Evolutionary conservation across 2,888 invertebrate species (phyloP).

Genomic region (Melieria picta): DNA sequence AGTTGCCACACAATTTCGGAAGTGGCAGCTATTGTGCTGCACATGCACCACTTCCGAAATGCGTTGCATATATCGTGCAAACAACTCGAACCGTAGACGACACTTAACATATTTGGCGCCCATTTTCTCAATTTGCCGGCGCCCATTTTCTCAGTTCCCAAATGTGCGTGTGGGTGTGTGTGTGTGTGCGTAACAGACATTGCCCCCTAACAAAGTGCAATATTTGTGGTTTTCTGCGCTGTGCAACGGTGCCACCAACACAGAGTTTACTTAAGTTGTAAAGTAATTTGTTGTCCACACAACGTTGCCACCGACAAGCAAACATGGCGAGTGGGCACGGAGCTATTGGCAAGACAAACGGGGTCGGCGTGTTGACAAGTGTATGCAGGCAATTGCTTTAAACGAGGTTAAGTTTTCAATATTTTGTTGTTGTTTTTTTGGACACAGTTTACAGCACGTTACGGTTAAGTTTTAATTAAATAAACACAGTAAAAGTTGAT

Average conservation of each 20-base stretch:
- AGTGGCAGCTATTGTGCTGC: too few relatives aligned
- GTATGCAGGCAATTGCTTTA: background rate
- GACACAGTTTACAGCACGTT: background rate
- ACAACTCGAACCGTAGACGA: background rate
- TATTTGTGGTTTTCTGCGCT: constrained; percentile 9
- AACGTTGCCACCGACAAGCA: background rate
- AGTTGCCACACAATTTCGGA: too few relatives aligned
- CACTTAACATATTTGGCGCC: constrained; percentile 2
- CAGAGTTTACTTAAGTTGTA: constrained; percentile 23
- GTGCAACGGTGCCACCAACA: background rate
- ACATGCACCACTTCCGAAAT: too few relatives aligned
- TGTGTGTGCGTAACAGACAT: background rate
- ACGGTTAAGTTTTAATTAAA: constrained; percentile 18
- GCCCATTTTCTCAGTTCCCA: background rate
- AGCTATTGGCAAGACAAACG: background rate
- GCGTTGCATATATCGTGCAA: too few relatives aligned
- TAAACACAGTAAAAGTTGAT: constrained; percentile 20
- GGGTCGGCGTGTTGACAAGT: too few relatives aligned
- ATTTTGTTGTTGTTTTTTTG: too few relatives aligned
- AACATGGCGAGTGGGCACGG: background rate
- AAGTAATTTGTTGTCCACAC: constrained; percentile 18
- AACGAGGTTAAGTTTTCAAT: background rate
- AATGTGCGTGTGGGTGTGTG: background rate
- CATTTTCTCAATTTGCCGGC: background rate
- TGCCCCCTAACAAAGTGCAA: constrained; percentile 9